Evolutionary conservation across 2,113 vertebrate species (phyloP), one percentile per base, ranked within the genome.

Genomic region (Eulemur rufifrons): DNA sequence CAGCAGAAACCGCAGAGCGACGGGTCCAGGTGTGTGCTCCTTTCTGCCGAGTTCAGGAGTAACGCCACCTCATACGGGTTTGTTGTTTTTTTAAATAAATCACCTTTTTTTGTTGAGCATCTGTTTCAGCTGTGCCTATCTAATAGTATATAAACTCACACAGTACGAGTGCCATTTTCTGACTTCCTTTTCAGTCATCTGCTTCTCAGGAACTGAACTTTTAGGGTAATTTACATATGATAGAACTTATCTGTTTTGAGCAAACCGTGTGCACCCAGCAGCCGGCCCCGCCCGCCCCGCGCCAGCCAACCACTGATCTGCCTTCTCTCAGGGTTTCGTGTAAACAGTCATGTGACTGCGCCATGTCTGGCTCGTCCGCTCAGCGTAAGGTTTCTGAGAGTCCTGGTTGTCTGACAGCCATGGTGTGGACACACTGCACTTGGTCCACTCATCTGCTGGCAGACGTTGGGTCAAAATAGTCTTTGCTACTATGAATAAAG

Each of bases 1-100:
- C 39, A 1, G 18, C n/a, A 13, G 78, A 45, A 15, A 3, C 7
- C 2, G 12, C 17, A 17, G 1, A 21, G 5, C 0, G 4, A 45
- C 13, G 37, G 21, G 34, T 45, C 21, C 14, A 2, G 32, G 42
- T 2, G 29, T 15, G 25, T 13, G 18, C 45, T 39, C 45, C 56
- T 45, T 45, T 37, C 13, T 20, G 64, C n/a, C 7, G 20, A n/a
- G 54, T 7, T 23, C 52, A 9, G 66, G 42, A 78, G 47, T 5
- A 27, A 10, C 3, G 8, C 23, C 6, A 4, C 42, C 66, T 61
- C 37, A 2, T 6, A 1, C 8, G 32, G 8, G 14, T 86, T 27
- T 4, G 3, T 29, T 73, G 21, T 34, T 32, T 61, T 76, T 92
- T 11, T 29, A 4, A 56, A 15, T 21, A 32, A 10, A 39, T 68